Conservation (phyloP, 35 echinoderm and acorn worm genomes). For the Apostichopus californicus region DNA sequence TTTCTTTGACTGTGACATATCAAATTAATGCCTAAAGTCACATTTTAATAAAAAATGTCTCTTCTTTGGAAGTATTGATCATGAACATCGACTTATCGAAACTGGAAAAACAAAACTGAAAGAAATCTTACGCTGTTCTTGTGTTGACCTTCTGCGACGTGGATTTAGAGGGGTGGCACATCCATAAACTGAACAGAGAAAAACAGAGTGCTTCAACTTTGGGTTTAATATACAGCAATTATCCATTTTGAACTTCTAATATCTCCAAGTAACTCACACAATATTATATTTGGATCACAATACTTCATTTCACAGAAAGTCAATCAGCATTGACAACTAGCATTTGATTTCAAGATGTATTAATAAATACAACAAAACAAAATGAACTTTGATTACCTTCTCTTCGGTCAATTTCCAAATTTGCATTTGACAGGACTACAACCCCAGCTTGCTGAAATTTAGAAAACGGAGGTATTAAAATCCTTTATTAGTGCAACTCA, state of each 20-base stretch:
- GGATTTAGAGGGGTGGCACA: not conserved
- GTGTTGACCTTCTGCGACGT: not conserved
- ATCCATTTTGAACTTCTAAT: not conserved
- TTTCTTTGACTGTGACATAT: no score
- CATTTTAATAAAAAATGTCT: no score
- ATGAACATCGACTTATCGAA: not conserved
- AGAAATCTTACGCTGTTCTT: not conserved
- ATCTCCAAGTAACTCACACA: not conserved
- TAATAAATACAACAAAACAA: no score
- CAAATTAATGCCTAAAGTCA: no score
- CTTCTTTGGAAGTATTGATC: no score
- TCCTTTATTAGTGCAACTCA: no score
- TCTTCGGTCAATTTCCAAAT: constrained; percentile 53
- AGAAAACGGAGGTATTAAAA: not conserved
- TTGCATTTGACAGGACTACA: constrained; percentile 70
- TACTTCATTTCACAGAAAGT: not conserved
- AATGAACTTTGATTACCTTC: constrained; percentile 54
- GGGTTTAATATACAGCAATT: not conserved
- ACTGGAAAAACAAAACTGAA: not conserved
- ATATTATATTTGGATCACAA: not conserved
- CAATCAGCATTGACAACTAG: no score
- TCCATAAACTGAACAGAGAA: not conserved
- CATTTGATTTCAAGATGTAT: no score
- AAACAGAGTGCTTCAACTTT: not conserved
- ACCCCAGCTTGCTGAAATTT: constrained; percentile 71